A percentile compares a stretch with the other conserved stretches of the same genome.
phyloP scores from a whole-genome alignment of 2,113 vertebrate genomes.

The Siphamia tubifer region DNA sequence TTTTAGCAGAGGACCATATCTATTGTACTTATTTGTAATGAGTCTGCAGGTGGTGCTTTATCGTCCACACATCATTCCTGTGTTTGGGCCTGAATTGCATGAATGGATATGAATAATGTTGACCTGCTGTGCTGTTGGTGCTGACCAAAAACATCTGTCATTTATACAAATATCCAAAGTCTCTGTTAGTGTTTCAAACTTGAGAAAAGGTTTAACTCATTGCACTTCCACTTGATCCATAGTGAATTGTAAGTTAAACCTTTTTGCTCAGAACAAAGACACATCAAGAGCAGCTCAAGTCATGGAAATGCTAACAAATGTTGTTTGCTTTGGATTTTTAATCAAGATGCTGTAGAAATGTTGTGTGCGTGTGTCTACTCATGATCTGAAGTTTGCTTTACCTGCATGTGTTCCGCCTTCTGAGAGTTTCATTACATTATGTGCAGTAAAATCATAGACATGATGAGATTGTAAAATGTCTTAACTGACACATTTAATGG shows the following conservation, averaged over 20 bases:
- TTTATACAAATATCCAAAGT: not conserved
- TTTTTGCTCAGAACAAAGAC: not conserved
- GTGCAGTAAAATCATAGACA: not conserved
- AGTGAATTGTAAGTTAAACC: not conserved
- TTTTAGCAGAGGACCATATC: not conserved
- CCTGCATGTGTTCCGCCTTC: constrained; percentile 14
- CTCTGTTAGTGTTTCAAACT: not conserved
- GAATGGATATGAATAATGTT: constrained; percentile 16
- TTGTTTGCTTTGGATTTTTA: not conserved
- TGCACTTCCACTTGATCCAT: not conserved
- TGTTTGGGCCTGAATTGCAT: constrained; percentile 16
- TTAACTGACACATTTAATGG: too few species aligned
- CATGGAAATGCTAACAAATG: not conserved
- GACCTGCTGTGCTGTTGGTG: not conserved
- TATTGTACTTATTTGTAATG: not conserved
- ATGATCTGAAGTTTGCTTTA: not conserved
- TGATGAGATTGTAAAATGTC: not conserved
- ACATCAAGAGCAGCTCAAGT: not conserved
- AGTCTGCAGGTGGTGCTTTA: not conserved
- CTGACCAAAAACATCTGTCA: not conserved
- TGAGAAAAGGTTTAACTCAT: not conserved
- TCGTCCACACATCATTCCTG: constrained; percentile 21
- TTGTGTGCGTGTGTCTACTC: not conserved
- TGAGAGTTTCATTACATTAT: not conserved
- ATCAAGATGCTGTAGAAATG: not conserved